These are phyloP conservation scores for Lymantria monacha DNA, from an alignment of 2,888 invertebrate genomes.

Conservation along the genomic window DNA sequence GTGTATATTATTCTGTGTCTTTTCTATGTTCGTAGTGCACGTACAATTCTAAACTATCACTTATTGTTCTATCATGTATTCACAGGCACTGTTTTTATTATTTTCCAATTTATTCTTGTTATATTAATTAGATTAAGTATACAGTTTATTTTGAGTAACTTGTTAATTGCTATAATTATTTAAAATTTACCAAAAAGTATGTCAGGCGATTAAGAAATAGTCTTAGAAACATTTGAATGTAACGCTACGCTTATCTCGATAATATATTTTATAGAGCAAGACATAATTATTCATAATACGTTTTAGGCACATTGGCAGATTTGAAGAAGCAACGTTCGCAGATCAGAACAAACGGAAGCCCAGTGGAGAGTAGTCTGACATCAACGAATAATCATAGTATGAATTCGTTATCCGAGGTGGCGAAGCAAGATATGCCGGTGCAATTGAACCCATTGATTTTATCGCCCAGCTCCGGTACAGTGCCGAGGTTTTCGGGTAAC, in stretches of 20 bases:
- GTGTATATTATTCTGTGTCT: conserved; percentile 18
- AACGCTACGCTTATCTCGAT: conserved; percentile 32
- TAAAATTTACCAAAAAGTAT: conserved; percentile 37
- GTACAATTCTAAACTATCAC: conserved; percentile 22
- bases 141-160: neutral
- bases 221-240: conserved; percentile 26
- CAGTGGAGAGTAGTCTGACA: conserved; percentile 69
- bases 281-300: conserved; percentile 2
- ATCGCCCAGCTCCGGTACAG: conserved; percentile 63
- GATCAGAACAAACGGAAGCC: conserved; percentile 86
- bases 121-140: conserved; percentile 8
- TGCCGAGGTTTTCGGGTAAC: conserved; percentile 86
- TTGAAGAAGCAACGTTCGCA: conserved; percentile 95
- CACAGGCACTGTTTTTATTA: conserved; percentile 22
- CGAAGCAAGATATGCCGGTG: conserved; percentile 69
- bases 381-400: conserved; percentile 72
- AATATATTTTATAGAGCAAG: conserved; percentile 17
- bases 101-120: conserved; percentile 16
- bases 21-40: conserved; percentile 30
- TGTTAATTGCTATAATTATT: conserved; percentile 19
- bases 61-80: conserved; percentile 19
- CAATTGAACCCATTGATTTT: conserved; percentile 69
- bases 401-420: conserved; percentile 69
- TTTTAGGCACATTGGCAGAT: conserved; percentile 91
- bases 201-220: conserved; percentile 44